Evolutionary conservation across 1,140 invertebrate species (phyloP), one percentile per base, ranked within the genome.

Genomic region (Orius laevigatus): DNA sequence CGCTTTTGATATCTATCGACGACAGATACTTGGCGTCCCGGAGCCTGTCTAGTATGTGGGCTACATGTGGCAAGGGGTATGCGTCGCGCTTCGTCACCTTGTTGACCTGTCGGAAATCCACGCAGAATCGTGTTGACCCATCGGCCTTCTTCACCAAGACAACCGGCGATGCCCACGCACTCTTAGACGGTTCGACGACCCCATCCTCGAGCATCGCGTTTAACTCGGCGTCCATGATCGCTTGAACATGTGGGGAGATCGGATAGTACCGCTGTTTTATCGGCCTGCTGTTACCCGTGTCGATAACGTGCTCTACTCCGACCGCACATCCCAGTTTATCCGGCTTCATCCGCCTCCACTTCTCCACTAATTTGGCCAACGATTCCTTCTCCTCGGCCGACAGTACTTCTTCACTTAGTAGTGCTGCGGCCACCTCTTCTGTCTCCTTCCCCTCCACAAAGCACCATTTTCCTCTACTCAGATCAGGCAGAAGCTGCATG

Each of bases 1-100:
- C 57, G 18, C 53, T 53, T 9, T 48, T 51, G 14, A 66, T 48
- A 57, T 66, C 63, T 8, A 64, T 55, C 5, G 54, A 53, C 1
- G 56, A 56, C 8, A 66, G 48, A 49, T 49, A 63, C 18, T 48
- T 55, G 6, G 63, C 58, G 38, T 58, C 55, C 15, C 43, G 39
- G 6, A 62, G 46, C 18, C 41, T 56, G 44, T 56, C 58, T 11
- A 42, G 40, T 5, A 42, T 16, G 12, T 14, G 12, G 16, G 12
- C 4, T 3, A 42, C 18, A 16, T 42, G 6, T 4, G 40, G 40
- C 5, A 42, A 6, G 5, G 58, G 58, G 35, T 59, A 61, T 4
- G 47, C 44, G 20, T 52, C 53, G 18, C 40, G 38, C 11, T 25
- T 38, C 3, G 48, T 50, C 0, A 47, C 39, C 18, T 12, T 9